A percentile compares a stretch with the other conserved stretches of the same genome.
phyloP scores from a whole-genome alignment of 2,888 invertebrate genomes.

The Cynaeus angustus region DNA sequence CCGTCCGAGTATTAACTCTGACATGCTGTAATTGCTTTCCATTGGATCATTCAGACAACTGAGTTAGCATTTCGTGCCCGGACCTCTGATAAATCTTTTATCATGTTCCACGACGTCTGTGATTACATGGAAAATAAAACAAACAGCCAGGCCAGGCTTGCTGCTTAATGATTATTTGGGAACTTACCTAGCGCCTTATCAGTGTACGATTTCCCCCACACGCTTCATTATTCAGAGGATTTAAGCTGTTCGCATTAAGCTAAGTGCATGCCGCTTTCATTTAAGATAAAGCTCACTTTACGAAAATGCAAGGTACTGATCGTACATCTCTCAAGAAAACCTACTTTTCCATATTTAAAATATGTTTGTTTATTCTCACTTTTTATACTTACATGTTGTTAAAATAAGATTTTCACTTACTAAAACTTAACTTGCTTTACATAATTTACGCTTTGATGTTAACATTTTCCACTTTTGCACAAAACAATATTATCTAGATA shows the following conservation, averaged over 20 bases:
- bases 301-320: not conserved
- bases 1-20: constrained; percentile 57
- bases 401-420: no score
- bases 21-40: constrained; percentile 63
- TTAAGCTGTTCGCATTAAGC: constrained; percentile 35
- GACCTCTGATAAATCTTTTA: constrained; percentile 57
- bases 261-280: constrained; percentile 39
- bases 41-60: constrained; percentile 62
- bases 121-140: constrained; percentile 65
- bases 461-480: no score
- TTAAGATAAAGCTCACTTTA: constrained; percentile 7
- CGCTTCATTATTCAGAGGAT: constrained; percentile 35
- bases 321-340: no score
- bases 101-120: constrained; percentile 57
- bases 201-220: constrained; percentile 38
- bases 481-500: no score
- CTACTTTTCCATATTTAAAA: no score
- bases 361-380: no score
- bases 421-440: no score
- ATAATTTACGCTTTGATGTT: no score
- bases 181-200: constrained; percentile 34
- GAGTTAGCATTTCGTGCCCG: constrained; percentile 64
- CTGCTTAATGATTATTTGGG: constrained; percentile 36
- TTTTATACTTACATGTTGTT: no score
- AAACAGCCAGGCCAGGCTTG: constrained; percentile 46